These are phyloP conservation scores for Lophius americanus DNA, from an alignment of 2,797 vertebrate species.

Conservation along the genomic window DNA sequence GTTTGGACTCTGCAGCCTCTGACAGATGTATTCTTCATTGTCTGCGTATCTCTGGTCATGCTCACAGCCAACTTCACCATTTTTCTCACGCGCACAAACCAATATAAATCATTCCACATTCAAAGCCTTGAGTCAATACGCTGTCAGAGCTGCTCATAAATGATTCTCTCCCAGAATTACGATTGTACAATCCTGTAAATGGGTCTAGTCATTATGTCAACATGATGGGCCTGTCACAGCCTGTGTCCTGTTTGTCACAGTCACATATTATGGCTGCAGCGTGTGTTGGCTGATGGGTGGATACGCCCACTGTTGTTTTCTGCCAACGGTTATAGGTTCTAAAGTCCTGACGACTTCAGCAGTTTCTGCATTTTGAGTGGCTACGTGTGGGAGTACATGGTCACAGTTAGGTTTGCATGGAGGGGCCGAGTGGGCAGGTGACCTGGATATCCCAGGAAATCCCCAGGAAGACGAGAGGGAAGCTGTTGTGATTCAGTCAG, in stretches of 20 bases:
- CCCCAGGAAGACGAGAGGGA: constrained; percentile 50
- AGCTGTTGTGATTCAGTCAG: constrained; percentile 38
- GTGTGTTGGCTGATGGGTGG: constrained; percentile 11
- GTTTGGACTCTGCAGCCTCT: constrained; percentile 27
- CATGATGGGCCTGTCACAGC: constrained; percentile 45
- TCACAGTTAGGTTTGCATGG: not conserved
- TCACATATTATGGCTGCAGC: not conserved
- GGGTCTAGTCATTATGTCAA: constrained; percentile 5
- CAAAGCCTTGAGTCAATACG: constrained; percentile 30
- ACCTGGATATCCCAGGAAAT: constrained; percentile 62
- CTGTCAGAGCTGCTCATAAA: constrained; percentile 20
- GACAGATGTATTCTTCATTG: constrained; percentile 31
- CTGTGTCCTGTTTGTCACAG: constrained; percentile 33
- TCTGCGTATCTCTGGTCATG: constrained; percentile 36
- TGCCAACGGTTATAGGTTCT: not conserved
- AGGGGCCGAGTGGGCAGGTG: constrained; percentile 36
- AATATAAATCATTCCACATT: constrained; percentile 7
- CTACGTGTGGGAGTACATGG: constrained; percentile 17
- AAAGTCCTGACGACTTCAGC: constrained; percentile 2
- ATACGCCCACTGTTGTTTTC: constrained; percentile 8
- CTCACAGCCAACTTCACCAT: constrained; percentile 21
- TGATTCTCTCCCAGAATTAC: not conserved
- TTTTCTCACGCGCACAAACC: constrained; percentile 49
- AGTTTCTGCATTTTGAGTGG: not conserved
- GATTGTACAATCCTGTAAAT: constrained; percentile 35